These are phyloP conservation scores for Nerophis lumbriciformis DNA, from an alignment of 2,113 vertebrate species.

Conservation along the genomic window DNA sequence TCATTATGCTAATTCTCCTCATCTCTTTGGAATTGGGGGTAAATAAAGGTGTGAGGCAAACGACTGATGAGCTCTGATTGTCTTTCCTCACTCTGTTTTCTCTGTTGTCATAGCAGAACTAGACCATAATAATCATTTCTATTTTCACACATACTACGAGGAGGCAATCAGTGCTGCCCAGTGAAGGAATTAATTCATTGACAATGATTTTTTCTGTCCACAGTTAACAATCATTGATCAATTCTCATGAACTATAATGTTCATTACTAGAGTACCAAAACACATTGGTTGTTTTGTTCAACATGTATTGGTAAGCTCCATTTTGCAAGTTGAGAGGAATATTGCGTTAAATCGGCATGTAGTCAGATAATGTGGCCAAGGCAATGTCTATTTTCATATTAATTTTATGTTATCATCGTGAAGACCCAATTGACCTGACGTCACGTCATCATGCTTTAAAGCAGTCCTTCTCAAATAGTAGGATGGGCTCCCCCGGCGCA, in stretches of 20 bases:
- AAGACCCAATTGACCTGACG: constrained; percentile 26
- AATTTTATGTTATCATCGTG: constrained; percentile 8
- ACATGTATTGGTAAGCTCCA: not conserved
- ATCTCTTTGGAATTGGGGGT: constrained; percentile 71
- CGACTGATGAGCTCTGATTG: constrained; percentile 70
- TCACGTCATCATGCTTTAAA: not conserved
- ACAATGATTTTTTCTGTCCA: constrained; percentile 29
- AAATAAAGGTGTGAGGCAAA: constrained; percentile 76
- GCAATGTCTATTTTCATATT: constrained; percentile 7
- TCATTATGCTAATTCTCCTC: constrained; percentile 74
- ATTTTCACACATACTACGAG: constrained; percentile 54
- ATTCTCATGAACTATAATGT: not conserved
- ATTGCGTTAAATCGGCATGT: not conserved
- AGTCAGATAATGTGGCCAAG: not conserved
- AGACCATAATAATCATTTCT: constrained; percentile 67
- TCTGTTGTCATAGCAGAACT: constrained; percentile 66
- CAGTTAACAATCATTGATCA: constrained; percentile 28
- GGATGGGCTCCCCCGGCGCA: too few relatives aligned
- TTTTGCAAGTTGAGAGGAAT: not conserved
- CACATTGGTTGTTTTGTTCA: not conserved
- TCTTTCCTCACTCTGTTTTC: constrained; percentile 65
- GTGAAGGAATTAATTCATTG: constrained; percentile 34
- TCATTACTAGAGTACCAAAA: not conserved
- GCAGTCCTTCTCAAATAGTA: too few relatives aligned
- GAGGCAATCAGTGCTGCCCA: constrained; percentile 49